Evolutionary conservation across 2,888 invertebrate species (phyloP), one percentile per base, ranked within the genome.

Genomic region (Stenoptilia bipunctidactyla): DNA sequence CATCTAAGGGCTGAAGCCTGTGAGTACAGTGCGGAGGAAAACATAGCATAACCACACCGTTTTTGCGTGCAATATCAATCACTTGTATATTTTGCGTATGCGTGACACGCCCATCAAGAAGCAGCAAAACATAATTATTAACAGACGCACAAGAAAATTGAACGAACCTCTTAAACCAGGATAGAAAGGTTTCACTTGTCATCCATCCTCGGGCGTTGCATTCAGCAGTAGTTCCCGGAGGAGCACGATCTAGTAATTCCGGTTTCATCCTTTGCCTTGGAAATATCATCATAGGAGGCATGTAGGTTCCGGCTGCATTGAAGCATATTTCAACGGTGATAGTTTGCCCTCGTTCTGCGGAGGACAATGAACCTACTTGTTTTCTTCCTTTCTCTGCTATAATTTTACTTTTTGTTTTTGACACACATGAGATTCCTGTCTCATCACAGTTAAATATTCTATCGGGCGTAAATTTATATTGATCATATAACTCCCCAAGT

Each of bases 371-470:
- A 1, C 51, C 56, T 30, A 57, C 58, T 45, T 55, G 50, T 40
- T 53, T 54, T 44, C 47, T 43, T 4, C 56, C 58, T 5, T 41
- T 46, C n/a, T 12, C 13, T 12, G 30, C 30, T 3, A 30, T 3
- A 12, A 30, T 30, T 30, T 30, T 30, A n/a, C 6, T 30, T n/a
- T 30, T 30, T 13, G 45, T 48, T 36, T 51, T 52, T 10, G 53
- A 48, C 27, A 54, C 55, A 33, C 42, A 37, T 9, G 49, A 51
- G 20, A 61, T 43, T 6, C 58, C 59, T 14, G 56, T 57, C 42
- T 60, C 57, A 34, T 58, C 56, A 10, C 51, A 51, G 41, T 56
- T 62, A 41, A 50, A 62, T 33, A 62, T 54, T 39, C 47, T 44
- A 38, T 55, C 49, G 38, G 55, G 50, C 2, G 47, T 45, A 35